phyloP scores from a whole-genome alignment of 2,113 vertebrate species.

The Condylura cristata region DNA sequence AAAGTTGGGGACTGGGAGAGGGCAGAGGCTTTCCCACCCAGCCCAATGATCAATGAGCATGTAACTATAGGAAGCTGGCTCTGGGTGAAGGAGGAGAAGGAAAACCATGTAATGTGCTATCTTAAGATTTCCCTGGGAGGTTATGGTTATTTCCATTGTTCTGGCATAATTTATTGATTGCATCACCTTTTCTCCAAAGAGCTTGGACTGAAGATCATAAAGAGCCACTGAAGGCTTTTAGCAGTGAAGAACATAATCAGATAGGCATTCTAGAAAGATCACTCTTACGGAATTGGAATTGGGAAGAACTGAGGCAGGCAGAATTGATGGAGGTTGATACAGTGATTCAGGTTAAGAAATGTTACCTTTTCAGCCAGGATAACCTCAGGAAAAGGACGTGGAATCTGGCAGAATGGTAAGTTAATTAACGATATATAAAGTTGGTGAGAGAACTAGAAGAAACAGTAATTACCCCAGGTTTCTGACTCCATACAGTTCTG shows the following conservation, averaged over 20 bases:
- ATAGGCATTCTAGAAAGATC: constrained; percentile 25
- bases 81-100: background rate
- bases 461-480: background rate
- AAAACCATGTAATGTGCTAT: background rate
- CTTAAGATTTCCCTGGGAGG: background rate
- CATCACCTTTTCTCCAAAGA: background rate
- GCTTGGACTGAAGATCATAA: background rate
- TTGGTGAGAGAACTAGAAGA: background rate
- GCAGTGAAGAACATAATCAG: background rate
- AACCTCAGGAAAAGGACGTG: background rate
- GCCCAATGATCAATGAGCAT: background rate
- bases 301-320: background rate
- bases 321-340: background rate
- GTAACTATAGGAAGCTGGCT: background rate
- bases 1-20: background rate
- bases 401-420: background rate
- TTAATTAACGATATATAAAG: background rate
- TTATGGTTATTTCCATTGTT: background rate
- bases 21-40: background rate
- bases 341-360: constrained; percentile 1
- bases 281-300: background rate
- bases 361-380: background rate
- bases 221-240: background rate
- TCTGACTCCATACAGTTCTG: background rate
- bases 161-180: background rate